Evolutionary conservation across 2,113 vertebrate genomes (phyloP), one percentile per base, ranked within the genome.

Genomic region (Edolisoma coerulescens): DNA sequence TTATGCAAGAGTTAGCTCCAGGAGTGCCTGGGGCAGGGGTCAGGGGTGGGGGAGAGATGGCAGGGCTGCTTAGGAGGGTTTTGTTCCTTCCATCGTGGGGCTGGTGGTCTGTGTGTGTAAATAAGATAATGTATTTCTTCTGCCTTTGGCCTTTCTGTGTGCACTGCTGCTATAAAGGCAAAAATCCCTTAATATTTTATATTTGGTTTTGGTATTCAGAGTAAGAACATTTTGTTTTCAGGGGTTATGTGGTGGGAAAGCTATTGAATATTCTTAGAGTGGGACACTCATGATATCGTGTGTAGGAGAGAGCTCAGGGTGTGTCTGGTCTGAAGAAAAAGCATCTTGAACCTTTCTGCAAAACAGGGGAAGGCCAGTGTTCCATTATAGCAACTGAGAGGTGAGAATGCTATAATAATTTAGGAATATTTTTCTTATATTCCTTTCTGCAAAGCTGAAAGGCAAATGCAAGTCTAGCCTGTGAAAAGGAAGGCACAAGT

Each of bases 251-350:
- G 15, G 27, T 57, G 21, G 68, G 30, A 75, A 63, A 77, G 17
- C 6, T 53, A 52, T 45, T 71, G 89, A 91, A 54, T 93, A 57
- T 56, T 68, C 45, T 81, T 78, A 57, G 71, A 39, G 16, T 85
- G 50, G 54, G 74, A 30, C 41, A 35, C 49, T 95, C 57, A 11
- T 5, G 16, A 11, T 59, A 11, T 3, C 26, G 15, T 35, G 10
- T 17, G 45, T 76, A 87, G 86, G 91, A 95, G 65, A 93, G 96
- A 82, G 67, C 83, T 93, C 60, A 56, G 90, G 37, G 47, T 81
- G 59, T 64, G 78, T 96, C 92, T 90, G 94, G 44, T 81, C 61
- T 91, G 80, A 71, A 93, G 74, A 81, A 91, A 84, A 59, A 95
- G 37, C 59, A n/a, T 68, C 68, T 87, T 91, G 19, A 6, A 39